phyloP scores from a whole-genome alignment of 2,888 invertebrate species.

The Cyrtodaria siliqua region DNA sequence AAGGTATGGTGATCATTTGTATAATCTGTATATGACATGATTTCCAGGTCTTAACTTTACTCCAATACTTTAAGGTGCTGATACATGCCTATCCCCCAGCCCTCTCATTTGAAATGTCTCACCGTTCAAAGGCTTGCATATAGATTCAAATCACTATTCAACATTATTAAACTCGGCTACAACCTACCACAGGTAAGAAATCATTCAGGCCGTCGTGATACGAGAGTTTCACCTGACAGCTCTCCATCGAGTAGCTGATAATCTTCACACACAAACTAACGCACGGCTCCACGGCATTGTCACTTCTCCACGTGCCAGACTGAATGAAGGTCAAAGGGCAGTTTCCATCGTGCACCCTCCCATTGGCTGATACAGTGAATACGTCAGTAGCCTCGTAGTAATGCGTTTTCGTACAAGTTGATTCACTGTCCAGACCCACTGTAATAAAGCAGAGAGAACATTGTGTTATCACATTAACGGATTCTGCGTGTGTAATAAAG shows the following conservation, averaged over 20 bases:
- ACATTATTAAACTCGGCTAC: neutral
- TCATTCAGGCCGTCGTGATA: constrained; percentile 71
- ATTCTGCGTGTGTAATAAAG: no score
- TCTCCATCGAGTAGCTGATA: constrained; percentile 61
- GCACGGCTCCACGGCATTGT: constrained; percentile 54
- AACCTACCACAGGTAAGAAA: constrained; percentile 61
- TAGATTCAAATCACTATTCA: no score
- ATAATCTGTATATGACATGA: no score
- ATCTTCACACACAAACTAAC: constrained; percentile 68
- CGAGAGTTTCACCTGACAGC: constrained; percentile 66
- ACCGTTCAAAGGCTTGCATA: no score
- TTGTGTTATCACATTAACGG: no score
- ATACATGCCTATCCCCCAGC: no score
- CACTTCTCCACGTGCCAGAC: constrained; percentile 54
- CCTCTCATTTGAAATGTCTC: no score
- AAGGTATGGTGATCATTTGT: no score
- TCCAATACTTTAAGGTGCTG: no score
- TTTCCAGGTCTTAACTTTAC: no score
- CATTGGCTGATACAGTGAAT: constrained; percentile 61
- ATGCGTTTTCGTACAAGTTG: constrained; percentile 63
- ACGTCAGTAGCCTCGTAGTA: constrained; percentile 64
- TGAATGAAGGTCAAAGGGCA: constrained; percentile 68
- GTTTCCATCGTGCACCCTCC: constrained; percentile 46
- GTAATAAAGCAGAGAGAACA: constrained; percentile 10
- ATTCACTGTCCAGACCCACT: constrained; percentile 64